Base-by-base conservation (phyloP, 2,113 vertebrate species). In the Cyprinus carpio region DNA sequence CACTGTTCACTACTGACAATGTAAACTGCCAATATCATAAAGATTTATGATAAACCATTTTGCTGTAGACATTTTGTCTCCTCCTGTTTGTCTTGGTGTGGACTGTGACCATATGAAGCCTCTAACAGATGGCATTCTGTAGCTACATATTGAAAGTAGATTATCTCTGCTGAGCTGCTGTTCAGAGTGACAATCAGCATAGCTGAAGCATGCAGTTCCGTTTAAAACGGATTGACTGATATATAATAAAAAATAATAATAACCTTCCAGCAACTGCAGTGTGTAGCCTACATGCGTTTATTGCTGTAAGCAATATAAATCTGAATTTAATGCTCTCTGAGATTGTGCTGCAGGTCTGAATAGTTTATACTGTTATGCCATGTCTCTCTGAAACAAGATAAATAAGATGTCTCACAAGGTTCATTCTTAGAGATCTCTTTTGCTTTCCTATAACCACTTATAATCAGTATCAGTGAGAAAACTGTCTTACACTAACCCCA, bases 101-200 rank as follows among this genome's bases (percentile, higher is more conserved):
- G 12, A 75, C 72, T 58, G 20, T 78, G 12, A 46, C 43, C 43
- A 58, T n/a, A 37, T 78, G 29, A 78, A 79, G 72, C 72, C 80
- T 83, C 80, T 89, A 88, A 92, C 94, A 94, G 94, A 94, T 95
- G 94, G 93, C 88, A 90, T 92, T 91, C 94, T 92, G 93, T 92
- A 85, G 93, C 90, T 92, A 93, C 92, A 94, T 92, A 91, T 91
- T 90, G 88, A 91, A 91, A 93, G 87, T 92, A 92, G 94, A 94
- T 94, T 93, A 95, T 92, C 91, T 82, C 62, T 71, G 25, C 56
- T 94, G 93, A 95, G 94, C 93, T 91, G 82, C 90, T 94, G 92
- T 92, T 93, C 93, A 93, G 91, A 90, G 93, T 90, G 90, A 92
- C 91, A 90, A 86, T 91, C 82, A 89, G 88, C 40, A 67, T 87